These are phyloP conservation scores for Hirtodrosophila trivittata DNA, from an alignment of 2,888 invertebrate species.

Conservation along the genomic window DNA sequence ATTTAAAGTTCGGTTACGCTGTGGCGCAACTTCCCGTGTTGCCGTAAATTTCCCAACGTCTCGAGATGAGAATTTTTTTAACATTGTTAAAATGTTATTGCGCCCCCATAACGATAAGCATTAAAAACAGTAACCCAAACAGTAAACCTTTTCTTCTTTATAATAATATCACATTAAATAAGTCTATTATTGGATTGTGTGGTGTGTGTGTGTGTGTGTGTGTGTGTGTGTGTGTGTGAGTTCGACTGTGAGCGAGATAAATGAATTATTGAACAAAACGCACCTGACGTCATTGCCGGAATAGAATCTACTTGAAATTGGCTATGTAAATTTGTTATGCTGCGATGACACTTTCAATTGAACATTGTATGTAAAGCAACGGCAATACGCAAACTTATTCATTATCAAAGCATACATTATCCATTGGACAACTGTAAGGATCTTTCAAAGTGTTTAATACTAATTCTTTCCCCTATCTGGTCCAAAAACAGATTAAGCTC, in stretches of 20 bases:
- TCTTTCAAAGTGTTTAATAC: too few species aligned
- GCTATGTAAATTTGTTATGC: slow-evolving; percentile 21
- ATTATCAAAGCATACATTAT: too few species aligned
- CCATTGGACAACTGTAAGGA: too few species aligned
- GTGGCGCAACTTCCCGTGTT: slow-evolving; percentile 22
- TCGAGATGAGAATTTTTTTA: slow-evolving; percentile 2
- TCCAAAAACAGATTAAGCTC: slow-evolving; percentile 12
- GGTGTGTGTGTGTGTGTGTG: slow-evolving; percentile 14
- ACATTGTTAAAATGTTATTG: slow-evolving; percentile 40
- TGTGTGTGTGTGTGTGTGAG: slow-evolving; percentile 5
- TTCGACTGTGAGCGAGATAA: slow-evolving; percentile 1
- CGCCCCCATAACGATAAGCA: slow-evolving; percentile 18
- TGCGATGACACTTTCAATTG: too few species aligned
- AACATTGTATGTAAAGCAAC: too few species aligned
- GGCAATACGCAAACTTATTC: too few species aligned
- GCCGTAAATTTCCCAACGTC: background rate
- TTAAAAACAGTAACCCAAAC: slow-evolving; percentile 10
- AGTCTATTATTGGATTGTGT: too few species aligned
- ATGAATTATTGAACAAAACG: slow-evolving; percentile 27
- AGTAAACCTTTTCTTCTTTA: slow-evolving; percentile 10
- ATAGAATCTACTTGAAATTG: slow-evolving; percentile 11
- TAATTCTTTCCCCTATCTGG: too few species aligned
- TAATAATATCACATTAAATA: slow-evolving; percentile 14
- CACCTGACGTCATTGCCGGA: slow-evolving; percentile 46
- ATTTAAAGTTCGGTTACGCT: slow-evolving; percentile 42